These are phyloP conservation scores for Colius striatus DNA, from an alignment of 2,113 vertebrate species.

Conservation along the genomic window DNA sequence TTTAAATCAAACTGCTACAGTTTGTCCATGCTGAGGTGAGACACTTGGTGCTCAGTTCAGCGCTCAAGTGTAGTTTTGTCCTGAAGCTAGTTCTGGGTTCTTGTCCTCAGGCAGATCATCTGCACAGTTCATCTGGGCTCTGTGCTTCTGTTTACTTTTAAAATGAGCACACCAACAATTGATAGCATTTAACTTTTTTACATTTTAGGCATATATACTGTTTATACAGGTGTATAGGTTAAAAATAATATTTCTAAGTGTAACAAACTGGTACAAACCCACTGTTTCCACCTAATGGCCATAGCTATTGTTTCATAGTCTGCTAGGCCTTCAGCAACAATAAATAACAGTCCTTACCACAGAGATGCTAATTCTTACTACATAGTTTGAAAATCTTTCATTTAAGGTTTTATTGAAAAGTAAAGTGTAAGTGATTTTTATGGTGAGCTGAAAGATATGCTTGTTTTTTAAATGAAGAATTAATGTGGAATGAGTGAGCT, in stretches of 20 bases:
- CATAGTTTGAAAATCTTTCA: background rate
- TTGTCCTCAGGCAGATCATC: fast-evolving
- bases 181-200: background rate
- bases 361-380: background rate
- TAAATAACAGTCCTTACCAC: background rate
- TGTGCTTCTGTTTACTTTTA: background rate
- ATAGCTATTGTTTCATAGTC: background rate
- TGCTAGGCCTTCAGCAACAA: background rate
- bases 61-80: fast-evolving
- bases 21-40: background rate
- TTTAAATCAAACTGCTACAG: background rate
- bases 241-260: background rate
- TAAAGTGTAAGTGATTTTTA: background rate
- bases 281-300: background rate
- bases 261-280: background rate
- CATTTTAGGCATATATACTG: background rate
- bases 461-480: background rate
- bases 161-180: background rate
- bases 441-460: background rate
- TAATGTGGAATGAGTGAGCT: background rate
- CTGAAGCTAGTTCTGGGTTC: background rate
- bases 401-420: background rate
- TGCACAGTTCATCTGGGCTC: background rate
- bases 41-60: background rate
- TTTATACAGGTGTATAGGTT: background rate